Evolutionary conservation across 2,113 vertebrate genomes (phyloP).

Genomic region (Tachysurus vachellii): DNA sequence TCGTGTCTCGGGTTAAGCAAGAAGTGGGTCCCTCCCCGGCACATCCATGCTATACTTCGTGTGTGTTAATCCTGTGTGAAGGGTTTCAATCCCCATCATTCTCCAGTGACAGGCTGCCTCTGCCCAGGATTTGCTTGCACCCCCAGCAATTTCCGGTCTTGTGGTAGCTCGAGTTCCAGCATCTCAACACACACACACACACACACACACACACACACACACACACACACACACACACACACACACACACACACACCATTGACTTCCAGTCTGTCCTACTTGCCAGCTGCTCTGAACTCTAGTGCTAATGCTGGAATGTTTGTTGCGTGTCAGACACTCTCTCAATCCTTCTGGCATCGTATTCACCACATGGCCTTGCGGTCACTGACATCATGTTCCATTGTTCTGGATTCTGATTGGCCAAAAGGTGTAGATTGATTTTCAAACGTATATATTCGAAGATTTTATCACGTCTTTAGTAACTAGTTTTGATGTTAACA

Average conservation of each 20-base stretch:
- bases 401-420: not conserved
- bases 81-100: slow-evolving; percentile 82
- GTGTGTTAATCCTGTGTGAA: slow-evolving; percentile 81
- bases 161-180: slow-evolving; percentile 48
- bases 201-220: slow-evolving; percentile 35
- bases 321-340: not conserved
- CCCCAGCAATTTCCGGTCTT: slow-evolving; percentile 51
- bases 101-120: slow-evolving; percentile 73
- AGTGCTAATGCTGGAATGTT: slow-evolving; percentile 19
- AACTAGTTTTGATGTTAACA: not conserved
- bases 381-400: not conserved
- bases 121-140: slow-evolving; percentile 72
- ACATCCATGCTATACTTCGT: slow-evolving; percentile 69
- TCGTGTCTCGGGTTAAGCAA: slow-evolving; percentile 19
- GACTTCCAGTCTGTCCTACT: slow-evolving; percentile 10
- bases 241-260: slow-evolving; percentile 2
- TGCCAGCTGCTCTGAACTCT: slow-evolving; percentile 29
- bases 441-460: not conserved
- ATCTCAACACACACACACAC: slow-evolving; percentile 12
- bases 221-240: slow-evolving; percentile 16
- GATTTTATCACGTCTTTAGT: not conserved
- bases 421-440: not conserved
- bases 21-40: slow-evolving; percentile 51
- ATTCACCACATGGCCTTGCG: not conserved
- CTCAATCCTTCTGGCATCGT: not conserved